These are phyloP conservation scores for Amphipoea oculea DNA, from an alignment of 2,888 invertebrate species.

Conservation along the genomic window DNA sequence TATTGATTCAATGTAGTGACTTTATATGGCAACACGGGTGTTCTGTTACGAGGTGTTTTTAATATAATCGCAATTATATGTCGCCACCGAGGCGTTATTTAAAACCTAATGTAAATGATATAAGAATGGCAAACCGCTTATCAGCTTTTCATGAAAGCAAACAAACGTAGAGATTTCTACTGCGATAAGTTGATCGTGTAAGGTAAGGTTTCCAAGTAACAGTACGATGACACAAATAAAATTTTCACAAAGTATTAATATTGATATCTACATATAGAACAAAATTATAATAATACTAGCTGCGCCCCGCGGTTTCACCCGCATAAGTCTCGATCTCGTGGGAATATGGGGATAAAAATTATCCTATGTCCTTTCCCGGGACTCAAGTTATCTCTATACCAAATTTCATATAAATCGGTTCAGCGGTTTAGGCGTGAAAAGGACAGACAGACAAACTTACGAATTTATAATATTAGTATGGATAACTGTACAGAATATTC, in stretches of 20 bases:
- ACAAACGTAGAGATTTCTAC: conserved; percentile 67
- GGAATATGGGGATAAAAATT: too few species aligned
- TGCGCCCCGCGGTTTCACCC: too few species aligned
- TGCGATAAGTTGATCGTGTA: conserved; percentile 62
- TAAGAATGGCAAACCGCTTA: conserved; percentile 71
- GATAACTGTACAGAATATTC: conserved; percentile 10
- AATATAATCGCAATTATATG: conserved; percentile 61
- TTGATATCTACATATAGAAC: neutral
- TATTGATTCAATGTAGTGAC: conserved; percentile 59
- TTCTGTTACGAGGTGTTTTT: conserved; percentile 49
- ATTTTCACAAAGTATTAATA: conserved; percentile 16
- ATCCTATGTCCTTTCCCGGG: too few species aligned
- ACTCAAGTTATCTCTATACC: too few species aligned
- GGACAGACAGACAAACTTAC: too few species aligned
- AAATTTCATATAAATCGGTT: too few species aligned
- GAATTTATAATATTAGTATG: too few species aligned
- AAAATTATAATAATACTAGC: neutral
- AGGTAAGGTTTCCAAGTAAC: conserved; percentile 37
- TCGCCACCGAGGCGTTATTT: conserved; percentile 67
- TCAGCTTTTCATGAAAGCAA: conserved; percentile 72
- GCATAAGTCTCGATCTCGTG: too few species aligned
- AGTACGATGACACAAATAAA: conserved; percentile 36
- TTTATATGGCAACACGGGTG: conserved; percentile 55
- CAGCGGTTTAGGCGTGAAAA: too few species aligned
- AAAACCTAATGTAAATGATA: conserved; percentile 71